phyloP scores from a whole-genome alignment of 2,797 vertebrate genomes.

The Holocentrus rufus region DNA sequence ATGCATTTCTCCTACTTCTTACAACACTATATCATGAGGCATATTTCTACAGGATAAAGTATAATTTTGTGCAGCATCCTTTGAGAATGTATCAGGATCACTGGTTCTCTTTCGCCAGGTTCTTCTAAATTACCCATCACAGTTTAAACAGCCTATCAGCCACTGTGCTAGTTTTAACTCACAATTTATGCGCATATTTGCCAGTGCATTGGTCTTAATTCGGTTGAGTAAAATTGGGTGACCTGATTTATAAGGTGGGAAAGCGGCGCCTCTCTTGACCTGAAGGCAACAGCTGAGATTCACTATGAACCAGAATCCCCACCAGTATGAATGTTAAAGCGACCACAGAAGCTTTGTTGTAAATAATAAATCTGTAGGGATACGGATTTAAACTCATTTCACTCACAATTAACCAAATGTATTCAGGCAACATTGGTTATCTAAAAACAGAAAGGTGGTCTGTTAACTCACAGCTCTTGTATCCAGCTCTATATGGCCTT shows the following conservation, averaged over 20 bases:
- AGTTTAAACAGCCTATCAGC: too few relatives aligned
- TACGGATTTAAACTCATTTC: constrained; percentile 33
- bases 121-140: too few relatives aligned
- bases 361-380: neutral
- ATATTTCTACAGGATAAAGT: too few relatives aligned
- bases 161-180: too few relatives aligned
- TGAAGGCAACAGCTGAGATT: constrained; percentile 43
- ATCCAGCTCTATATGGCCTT: neutral
- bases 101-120: too few relatives aligned
- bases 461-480: constrained; percentile 1
- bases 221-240: constrained; percentile 40
- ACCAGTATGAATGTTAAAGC: neutral
- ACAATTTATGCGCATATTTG: constrained; percentile 8
- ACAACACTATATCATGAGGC: too few relatives aligned
- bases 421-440: constrained; percentile 41
- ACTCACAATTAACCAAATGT: constrained; percentile 40
- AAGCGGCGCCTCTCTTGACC: constrained; percentile 15
- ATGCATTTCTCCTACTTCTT: too few relatives aligned
- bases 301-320: neutral
- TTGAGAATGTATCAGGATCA: too few relatives aligned
- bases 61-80: too few relatives aligned
- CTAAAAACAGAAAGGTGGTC: constrained; percentile 43
- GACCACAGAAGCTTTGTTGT: constrained; percentile 2
- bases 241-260: constrained; percentile 48
- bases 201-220: neutral